Base-by-base conservation (phyloP, 2,113 vertebrate species). In the Siphamia tubifer region DNA sequence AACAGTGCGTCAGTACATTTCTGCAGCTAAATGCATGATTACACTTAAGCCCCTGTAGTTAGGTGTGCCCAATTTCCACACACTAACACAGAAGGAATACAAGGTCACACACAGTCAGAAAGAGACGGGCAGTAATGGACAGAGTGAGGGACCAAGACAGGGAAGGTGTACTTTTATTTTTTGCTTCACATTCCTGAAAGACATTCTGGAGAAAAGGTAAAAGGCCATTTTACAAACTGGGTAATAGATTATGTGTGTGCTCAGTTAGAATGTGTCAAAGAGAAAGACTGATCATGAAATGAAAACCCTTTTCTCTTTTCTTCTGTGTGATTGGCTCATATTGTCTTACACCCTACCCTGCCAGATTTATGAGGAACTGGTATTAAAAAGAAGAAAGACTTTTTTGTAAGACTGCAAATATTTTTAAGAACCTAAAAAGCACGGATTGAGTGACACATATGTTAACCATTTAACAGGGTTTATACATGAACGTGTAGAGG, bases 21-120 rank as follows among this genome's bases (percentile, higher is more conserved):
- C 84, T 87, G 82, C 74, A 82, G 85, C 86, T 91, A 89, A 90
- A 90, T 79, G 82, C 84, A 83, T 92, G 90, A 91, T 92, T 90
- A 90, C 75, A 93, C 89, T 91, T 93, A 91, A 92, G 90, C 89
- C 86, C 84, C 76, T 77, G 77, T 67, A 90, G 89, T 92, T 91
- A 91, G 86, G 84, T 90, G 92, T 91, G 89, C 87, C 84, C 84
- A 89, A 86, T 92, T 93, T 92, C 89, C 90, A 91, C 86, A 89
- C 85, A 90, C 79, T 74, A 68, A 73, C 86, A 70, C 77, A 74
- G 67, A 71, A 90, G 78, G 79, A 89, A 81, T 74, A 84, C 79
- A 88, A 85, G 87, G 90, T 90, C 84, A 89, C 77, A 85, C 66
- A 64, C 39, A 84, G 74, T 64, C 45, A 24, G 62, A 49, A 30